A percentile compares a stretch with the other conserved stretches of the same genome.
Evolutionary conservation across 2,888 invertebrate genomes (phyloP).

Genomic region (Phyto melanocephala): DNA sequence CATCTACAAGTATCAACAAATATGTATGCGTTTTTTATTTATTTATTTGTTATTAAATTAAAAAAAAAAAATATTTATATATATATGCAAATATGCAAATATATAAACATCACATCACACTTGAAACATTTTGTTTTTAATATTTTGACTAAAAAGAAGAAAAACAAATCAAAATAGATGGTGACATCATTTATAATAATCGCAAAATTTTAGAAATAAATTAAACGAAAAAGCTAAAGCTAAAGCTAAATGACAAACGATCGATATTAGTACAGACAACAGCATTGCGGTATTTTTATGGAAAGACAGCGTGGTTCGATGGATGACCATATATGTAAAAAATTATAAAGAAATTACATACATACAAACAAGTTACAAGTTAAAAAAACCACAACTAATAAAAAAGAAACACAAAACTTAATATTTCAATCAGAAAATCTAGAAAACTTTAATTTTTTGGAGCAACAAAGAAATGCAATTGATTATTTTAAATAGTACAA

Average conservation of each 20-base stretch:
- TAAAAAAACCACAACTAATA: too few species aligned
- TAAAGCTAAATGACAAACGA: background rate
- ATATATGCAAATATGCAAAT: conserved; percentile 34
- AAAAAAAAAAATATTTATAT: background rate
- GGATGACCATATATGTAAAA: too few species aligned
- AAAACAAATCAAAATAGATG: conserved; percentile 67
- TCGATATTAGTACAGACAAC: conserved; percentile 21
- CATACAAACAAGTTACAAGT: too few species aligned
- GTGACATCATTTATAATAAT: conserved; percentile 68
- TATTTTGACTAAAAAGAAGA: conserved; percentile 55
- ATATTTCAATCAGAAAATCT: too few species aligned
- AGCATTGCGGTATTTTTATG: background rate
- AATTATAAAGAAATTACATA: too few species aligned
- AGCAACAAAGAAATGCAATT: too few species aligned
- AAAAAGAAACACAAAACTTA: too few species aligned
- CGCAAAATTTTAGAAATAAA: conserved; percentile 59
- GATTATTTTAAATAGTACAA: too few species aligned
- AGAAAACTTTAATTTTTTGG: too few species aligned
- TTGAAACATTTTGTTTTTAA: conserved; percentile 30
- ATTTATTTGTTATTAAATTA: background rate
- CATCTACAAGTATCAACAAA: background rate
- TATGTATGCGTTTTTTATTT: background rate
- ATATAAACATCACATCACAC: conserved; percentile 24
- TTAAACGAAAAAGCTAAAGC: conserved; percentile 38
- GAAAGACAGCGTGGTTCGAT: too few species aligned